Base-by-base conservation (phyloP, 1,140 invertebrate genomes). In the Micrasema longulum region DNA sequence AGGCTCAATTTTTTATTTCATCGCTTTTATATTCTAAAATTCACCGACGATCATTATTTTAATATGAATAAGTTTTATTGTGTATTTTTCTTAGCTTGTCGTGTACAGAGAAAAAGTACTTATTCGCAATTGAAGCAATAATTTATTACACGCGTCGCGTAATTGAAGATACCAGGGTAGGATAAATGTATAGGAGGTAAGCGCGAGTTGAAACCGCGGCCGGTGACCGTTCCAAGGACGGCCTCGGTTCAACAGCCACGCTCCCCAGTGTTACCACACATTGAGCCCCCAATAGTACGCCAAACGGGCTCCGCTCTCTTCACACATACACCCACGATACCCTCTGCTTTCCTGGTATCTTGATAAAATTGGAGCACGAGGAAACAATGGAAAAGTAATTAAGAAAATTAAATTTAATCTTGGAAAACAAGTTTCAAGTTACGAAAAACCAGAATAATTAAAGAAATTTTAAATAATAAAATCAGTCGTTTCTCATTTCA, bases 151-250 rank as follows among this genome's bases (percentile, higher is more conserved):
- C 60, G 60, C 60, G 41, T 47, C 60, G 50, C 14, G 50, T 23
- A 55, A 68, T 68, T 53, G 50, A 45, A 68, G 48, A 41, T 68
- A 68, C 43, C 65, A 53, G 65, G 65, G 48, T 18, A 57, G 31
- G 62, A 73, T 78, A 57, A 62, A 36, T 55, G 60, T 53, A 10
- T 43, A 50, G 57, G 45, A 64, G 64, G 43, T 41, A 20, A 31
- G 38, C 55, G 66, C 48, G 64, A 20, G 62, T 50, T 16, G 18
- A 38, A 45, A 60, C 36, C 45, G 65, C 69, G 69, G 65, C 65
- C 69, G 69, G 62, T 66, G 73, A 75, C 73, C 73, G 69, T 26
- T 22, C 50, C 73, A 75, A 75, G 73, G 73, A 69, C 73, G 69
- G 62, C 23, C n/a, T 41, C 52, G 53, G 69, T 71, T 71, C 73